Evolutionary conservation across 2,113 vertebrate genomes (phyloP), one percentile per base, ranked within the genome.

Genomic region (Zapus hudsonius): DNA sequence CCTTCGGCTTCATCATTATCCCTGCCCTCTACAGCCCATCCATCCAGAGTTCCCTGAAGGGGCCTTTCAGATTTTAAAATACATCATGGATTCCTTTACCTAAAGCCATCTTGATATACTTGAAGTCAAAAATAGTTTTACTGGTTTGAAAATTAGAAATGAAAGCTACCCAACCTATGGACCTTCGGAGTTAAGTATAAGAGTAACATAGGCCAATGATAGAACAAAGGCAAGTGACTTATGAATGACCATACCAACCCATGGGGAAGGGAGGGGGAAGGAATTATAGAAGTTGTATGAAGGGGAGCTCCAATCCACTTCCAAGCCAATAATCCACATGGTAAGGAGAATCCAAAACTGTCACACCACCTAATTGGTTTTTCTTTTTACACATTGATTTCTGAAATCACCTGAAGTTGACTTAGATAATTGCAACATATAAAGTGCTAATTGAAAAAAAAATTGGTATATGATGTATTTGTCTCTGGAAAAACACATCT

Each of bases 331-430:
- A 91, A 38, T 7, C 29, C n/a, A 61, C 4, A 33, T 6, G 36
- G 4, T 20, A 69, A 55, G 7, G 19, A 42, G 33, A 87, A 36
- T n/a, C 29, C 40, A 8, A 87, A 75, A 42, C 57, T 6, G 74
- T 19, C 3, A 33, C 29, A 75, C 22, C 33, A 52, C 44, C 70
- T 75, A 64, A 22, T 33, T n/a, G n/a, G n/a, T n/a, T n/a, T n/a
- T 87, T 91, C 57, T 87, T 92, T 89, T 92, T 89, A 92, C 83
- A 93, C n/a, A n/a, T n/a, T n/a, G 89, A 94, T 80, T 93, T 89
- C 81, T 47, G 82, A 74, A 91, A 42, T 91, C 44, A 87, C 22
- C 44, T n/a, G 47, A 84, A 47, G 31, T 2, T 80, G 27, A 85
- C 72, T 40, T 83, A 66, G 55, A 59, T 84, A 82, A 88, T 70